A percentile compares a stretch with the other conserved stretches of the same genome.
Evolutionary conservation across 2,888 invertebrate genomes (phyloP).

Genomic region (Sussaba pulchella): DNA sequence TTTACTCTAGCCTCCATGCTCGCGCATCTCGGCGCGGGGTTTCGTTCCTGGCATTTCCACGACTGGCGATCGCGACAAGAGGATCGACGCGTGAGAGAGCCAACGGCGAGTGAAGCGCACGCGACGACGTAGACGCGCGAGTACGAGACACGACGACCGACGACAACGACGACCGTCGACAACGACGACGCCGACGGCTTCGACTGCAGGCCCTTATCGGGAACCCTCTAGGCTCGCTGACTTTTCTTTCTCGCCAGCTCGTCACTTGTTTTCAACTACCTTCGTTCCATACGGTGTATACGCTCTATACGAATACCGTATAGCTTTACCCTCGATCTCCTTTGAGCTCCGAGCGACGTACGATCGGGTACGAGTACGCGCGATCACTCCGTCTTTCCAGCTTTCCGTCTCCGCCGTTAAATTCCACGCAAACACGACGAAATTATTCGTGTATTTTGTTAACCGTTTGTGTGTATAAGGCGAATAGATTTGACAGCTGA

Average conservation of each 20-base stretch:
- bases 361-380: constrained; percentile 12
- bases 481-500: constrained; percentile 54
- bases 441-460: constrained; percentile 51
- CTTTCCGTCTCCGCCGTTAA: constrained; percentile 19
- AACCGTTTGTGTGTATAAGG: constrained; percentile 25
- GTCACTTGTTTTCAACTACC: constrained; percentile 46
- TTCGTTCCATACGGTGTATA: constrained; percentile 44
- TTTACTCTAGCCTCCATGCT: too few species aligned
- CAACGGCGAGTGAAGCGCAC: constrained; percentile 45
- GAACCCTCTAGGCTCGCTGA: constrained; percentile 46
- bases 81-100: constrained; percentile 49
- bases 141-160: constrained; percentile 54
- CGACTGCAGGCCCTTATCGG: constrained; percentile 64
- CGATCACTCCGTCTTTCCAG: constrained; percentile 36
- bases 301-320: constrained; percentile 53
- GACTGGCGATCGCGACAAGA: constrained; percentile 31
- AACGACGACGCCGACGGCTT: constrained; percentile 50
- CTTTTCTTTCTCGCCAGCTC: constrained; percentile 62
- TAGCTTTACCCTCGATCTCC: constrained; percentile 45
- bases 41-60: constrained; percentile 58
- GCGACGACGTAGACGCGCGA: constrained; percentile 51
- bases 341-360: constrained; percentile 66
- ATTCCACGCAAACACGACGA: constrained; percentile 8
- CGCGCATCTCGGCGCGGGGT: constrained; percentile 24
- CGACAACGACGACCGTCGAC: constrained; percentile 51